Base-by-base conservation (phyloP, 1,140 invertebrate species). In the Magallana ariakensis region DNA sequence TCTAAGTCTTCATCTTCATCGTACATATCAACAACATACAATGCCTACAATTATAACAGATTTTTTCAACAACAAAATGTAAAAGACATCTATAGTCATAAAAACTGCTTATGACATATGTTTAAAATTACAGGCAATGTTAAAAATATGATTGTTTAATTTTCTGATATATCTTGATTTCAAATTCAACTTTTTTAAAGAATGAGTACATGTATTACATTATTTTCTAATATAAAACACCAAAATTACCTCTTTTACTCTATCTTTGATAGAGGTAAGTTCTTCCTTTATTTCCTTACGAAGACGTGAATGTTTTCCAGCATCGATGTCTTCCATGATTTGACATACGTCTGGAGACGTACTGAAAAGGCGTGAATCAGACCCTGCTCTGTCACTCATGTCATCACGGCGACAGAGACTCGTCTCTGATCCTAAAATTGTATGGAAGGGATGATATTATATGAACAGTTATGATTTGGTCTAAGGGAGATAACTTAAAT, bases 171-270 rank as follows among this genome's bases (percentile, higher is more conserved):
- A 46, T 46, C 33, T 4, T 46, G 33, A 0, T 4, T 2, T 46
- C 2, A 46, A 46, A 46, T 46, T 46, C 33, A 46, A 46, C 33
- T 46, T 46, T 4, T 46, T 46, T 46, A 4, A 46, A 46, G 33
- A 46, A 46, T 4, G 33, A 46, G 33, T 46, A n/a, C n/a, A n/a
- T n/a, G n/a, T n/a, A 46, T 46, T 46, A 46, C 33, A 46, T 5
- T 46, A 46, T 46, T 3, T 46, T 46, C 5, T 46, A 46, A 46
- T 46, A 46, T 46, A 46, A 46, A 46, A 46, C 33, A 46, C 33
- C 33, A 46, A 46, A 46, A 46, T 53, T n/a, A 82, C 80, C 53
- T 82, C 80, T 56, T 82, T 82, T 10, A 82, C 80, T 56, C 80
- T 54, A 22, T 55, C 19, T 9, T 82, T 54, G 46, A 82, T 82